Evolutionary conservation across 2,797 vertebrate species (phyloP), one percentile per base, ranked within the genome.

Genomic region (Ctenochaetus hawaiiensis): DNA sequence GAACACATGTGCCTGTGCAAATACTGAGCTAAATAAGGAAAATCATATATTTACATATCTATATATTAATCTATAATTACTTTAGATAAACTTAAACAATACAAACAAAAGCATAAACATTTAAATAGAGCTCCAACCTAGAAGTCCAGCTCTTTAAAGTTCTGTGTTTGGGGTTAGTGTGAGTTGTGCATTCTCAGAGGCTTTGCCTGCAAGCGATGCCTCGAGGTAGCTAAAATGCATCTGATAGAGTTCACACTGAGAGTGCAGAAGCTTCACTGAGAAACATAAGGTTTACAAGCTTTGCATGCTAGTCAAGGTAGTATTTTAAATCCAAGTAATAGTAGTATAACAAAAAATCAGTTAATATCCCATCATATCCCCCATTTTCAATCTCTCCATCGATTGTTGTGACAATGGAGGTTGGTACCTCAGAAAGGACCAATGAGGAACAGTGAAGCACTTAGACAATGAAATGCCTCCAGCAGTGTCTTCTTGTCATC

Each of bases 401-500:
- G 44, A 53, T 18, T 63, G 51, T 64, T 77, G 54, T 72, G 65
- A 72, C 70, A 73, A 60, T 43, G 66, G 23, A 74, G 44, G 43
- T 58, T 37, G 64, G 53, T 41, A 63, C 20, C 52, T 52, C 7
- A 8, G 17, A 37, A 26, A 57, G 30, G 67, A 72, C 63, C 78
- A 62, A 34, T 69, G 22, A 65, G 51, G 22, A 60, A 53, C 67
- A 71, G 10, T 69, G 49, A 80, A 78, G 57, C 39, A 34, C 10
- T 67, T 62, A 74, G 81, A 84, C 84, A 76, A 77, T 79, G 56
- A 68, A 71, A 81, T 64, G 70, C 79, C 83, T 86, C 68, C 72
- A 78, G 81, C 75, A 67, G 70, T 65, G 76, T 73, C 65, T 41
- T 78, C 81, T 71, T 79, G 77, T 91, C 78, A 84, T 81, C 68